Percentiles rank a stretch among this genome's conserved stretches.
phyloP scores from a whole-genome alignment of 1,140 invertebrate species.

The Drosophila rufa region DNA sequence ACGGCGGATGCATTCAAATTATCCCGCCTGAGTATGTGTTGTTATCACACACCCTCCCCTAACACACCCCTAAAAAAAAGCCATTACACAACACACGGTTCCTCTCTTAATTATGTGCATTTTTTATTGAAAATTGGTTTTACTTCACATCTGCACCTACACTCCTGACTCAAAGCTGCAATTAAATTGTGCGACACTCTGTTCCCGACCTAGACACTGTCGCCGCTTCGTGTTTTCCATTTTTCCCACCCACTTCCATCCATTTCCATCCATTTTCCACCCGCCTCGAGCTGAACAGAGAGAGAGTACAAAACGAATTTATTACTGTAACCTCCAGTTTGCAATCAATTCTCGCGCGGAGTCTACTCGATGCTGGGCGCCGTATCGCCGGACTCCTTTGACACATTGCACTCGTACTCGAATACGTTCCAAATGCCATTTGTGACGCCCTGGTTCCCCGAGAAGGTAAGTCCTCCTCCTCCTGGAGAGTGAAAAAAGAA shows the following conservation, averaged over 20 bases:
- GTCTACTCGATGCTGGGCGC: conserved; percentile 96
- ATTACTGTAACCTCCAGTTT: conserved; percentile 89
- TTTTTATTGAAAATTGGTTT: conserved; percentile 74
- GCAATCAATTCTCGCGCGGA: conserved; percentile 95
- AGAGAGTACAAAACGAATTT: conserved; percentile 55
- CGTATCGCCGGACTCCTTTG: conserved; percentile 96
- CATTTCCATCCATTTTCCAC: conserved; percentile 13
- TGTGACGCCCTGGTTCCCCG: conserved; percentile 96
- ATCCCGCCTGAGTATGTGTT: conserved; percentile 93
- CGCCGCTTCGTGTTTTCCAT: conserved; percentile 15
- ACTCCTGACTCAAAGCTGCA: conserved; percentile 33
- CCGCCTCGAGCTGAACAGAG: conserved; percentile 21
- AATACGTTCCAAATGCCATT: conserved; percentile 99
- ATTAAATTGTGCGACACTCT: conserved; percentile 72
- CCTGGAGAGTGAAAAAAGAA: conserved; percentile 12
- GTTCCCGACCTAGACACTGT: conserved; percentile 69
- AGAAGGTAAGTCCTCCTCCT: conserved; percentile 89
- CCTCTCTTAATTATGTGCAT: conserved; percentile 72
- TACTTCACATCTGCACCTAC: conserved; percentile 21
- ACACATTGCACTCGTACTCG: conserved; percentile 97
- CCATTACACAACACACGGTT: conserved; percentile 54
- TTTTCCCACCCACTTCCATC: not conserved
- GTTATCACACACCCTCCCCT: not conserved
- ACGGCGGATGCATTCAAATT: conserved; percentile 96
- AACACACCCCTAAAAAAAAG: not conserved